These are phyloP conservation scores for Trachelus troglodyta DNA, from an alignment of 2,888 invertebrate genomes.

Conservation along the genomic window DNA sequence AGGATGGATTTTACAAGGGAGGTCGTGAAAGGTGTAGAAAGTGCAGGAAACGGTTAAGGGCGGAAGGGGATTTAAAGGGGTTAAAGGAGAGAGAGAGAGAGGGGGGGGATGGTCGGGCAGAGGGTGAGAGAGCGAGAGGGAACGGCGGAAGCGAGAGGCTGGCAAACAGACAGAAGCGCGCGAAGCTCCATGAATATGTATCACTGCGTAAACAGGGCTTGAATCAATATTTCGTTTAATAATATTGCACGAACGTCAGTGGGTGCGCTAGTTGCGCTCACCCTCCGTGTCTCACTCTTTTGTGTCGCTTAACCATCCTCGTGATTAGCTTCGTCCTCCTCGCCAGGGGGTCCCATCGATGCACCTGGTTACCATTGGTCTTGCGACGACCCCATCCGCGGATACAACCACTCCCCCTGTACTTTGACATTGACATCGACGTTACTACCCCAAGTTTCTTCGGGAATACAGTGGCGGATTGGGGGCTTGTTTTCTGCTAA, in stretches of 20 bases:
- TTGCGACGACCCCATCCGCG: not conserved
- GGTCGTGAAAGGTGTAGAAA: not conserved
- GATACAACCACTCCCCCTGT: not conserved
- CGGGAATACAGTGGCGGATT: not conserved
- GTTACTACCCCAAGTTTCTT: not conserved
- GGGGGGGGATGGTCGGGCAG: slow-evolving; percentile 4
- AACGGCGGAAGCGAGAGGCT: slow-evolving; percentile 4
- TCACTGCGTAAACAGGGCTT: slow-evolving; percentile 65
- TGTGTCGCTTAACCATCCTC: slow-evolving; percentile 10
- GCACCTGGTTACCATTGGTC: not conserved
- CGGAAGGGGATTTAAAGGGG: slow-evolving; percentile 16
- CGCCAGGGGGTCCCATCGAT: not conserved
- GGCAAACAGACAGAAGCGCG: slow-evolving; percentile 58
- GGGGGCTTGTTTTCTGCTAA: not conserved
- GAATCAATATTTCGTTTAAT: slow-evolving; percentile 67
- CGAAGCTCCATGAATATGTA: slow-evolving; percentile 64
- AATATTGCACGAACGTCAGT: slow-evolving; percentile 46
- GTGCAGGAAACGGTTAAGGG: not conserved
- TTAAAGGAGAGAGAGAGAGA: slow-evolving; percentile 10
- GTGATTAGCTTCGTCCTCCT: not conserved
- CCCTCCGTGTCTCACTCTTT: slow-evolving; percentile 10
- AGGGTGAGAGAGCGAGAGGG: slow-evolving; percentile 25
- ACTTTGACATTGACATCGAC: not conserved
- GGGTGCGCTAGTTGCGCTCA: slow-evolving; percentile 1
- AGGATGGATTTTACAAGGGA: not conserved